Conservation (phyloP, 2,797 vertebrate species). For the Pygocentrus nattereri region DNA sequence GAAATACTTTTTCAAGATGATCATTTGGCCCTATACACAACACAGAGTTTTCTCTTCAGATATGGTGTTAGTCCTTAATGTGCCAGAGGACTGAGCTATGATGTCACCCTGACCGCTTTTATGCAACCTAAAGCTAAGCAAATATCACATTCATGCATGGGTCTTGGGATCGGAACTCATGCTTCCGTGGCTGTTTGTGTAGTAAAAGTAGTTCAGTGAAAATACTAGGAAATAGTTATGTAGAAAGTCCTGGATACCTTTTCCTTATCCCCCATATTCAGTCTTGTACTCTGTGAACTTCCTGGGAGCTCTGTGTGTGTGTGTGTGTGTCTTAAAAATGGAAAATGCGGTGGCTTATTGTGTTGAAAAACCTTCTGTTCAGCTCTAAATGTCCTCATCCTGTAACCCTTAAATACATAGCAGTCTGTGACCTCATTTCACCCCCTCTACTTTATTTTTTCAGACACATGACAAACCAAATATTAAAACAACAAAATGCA, state of each 20-base stretch:
- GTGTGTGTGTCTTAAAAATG: neutral
- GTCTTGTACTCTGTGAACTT: neutral
- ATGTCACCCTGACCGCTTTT: neutral
- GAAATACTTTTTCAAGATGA: neutral
- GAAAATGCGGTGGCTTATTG: neutral
- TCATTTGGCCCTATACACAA: neutral
- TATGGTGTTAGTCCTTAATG: neutral
- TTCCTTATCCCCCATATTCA: neutral
- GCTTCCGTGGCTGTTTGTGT: slow-evolving; percentile 9
- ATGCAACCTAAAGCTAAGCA: neutral
- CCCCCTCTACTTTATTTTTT: too few relatives aligned
- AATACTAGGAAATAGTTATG: slow-evolving; percentile 33
- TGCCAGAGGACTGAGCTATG: neutral
- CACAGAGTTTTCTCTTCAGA: neutral
- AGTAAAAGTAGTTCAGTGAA: slow-evolving; percentile 2
- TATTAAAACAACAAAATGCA: too few relatives aligned
- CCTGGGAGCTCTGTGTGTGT: neutral
- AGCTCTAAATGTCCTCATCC: neutral
- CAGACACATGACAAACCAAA: too few relatives aligned
- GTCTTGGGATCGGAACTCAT: neutral
- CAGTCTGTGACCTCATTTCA: neutral
- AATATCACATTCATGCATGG: neutral
- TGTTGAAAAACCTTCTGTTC: neutral
- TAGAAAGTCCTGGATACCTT: slow-evolving; percentile 1
- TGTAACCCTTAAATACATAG: neutral